phyloP scores from a whole-genome alignment of 2,888 invertebrate species.

The Drosophila monieri region DNA sequence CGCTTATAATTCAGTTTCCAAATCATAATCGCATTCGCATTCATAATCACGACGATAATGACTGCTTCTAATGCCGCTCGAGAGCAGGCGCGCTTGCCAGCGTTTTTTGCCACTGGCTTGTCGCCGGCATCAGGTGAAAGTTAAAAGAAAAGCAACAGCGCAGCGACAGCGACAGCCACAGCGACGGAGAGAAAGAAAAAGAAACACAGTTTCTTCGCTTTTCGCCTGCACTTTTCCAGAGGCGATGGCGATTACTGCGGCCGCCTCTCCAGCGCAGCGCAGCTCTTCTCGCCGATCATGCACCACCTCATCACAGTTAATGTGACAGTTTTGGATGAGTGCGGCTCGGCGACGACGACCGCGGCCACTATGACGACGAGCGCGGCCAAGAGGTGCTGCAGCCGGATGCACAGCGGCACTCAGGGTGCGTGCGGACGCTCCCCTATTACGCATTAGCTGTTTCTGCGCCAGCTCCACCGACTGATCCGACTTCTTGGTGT shows the following conservation, averaged over 20 bases:
- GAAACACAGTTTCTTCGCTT: conserved; percentile 56
- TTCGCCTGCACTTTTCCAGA: conserved; percentile 70
- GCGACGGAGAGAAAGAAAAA: conserved; percentile 26
- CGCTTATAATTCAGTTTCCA: conserved; percentile 39
- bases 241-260: conserved; percentile 65
- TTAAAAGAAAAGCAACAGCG: conserved; percentile 35
- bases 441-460: too few species aligned
- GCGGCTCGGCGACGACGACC: conserved; percentile 22
- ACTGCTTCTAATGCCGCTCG: conserved; percentile 70
- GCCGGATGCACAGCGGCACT: conserved; percentile 13
- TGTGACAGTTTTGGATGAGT: conserved; percentile 72
- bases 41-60: conserved; percentile 32
- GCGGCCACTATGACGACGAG: conserved; percentile 2
- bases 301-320: conserved; percentile 74
- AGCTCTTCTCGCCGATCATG: conserved; percentile 21
- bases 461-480: too few species aligned
- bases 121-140: conserved; percentile 49
- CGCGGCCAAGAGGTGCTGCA: conserved; percentile 5
- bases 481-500: too few species aligned
- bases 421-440: too few species aligned
- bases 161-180: not conserved
- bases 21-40: conserved; percentile 18
- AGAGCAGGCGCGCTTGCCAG: conserved; percentile 36
- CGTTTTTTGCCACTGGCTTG: conserved; percentile 44
- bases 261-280: conserved; percentile 20